Base-by-base conservation (phyloP, 2,113 vertebrate species). In the Poeciliopsis turrubarensis region DNA sequence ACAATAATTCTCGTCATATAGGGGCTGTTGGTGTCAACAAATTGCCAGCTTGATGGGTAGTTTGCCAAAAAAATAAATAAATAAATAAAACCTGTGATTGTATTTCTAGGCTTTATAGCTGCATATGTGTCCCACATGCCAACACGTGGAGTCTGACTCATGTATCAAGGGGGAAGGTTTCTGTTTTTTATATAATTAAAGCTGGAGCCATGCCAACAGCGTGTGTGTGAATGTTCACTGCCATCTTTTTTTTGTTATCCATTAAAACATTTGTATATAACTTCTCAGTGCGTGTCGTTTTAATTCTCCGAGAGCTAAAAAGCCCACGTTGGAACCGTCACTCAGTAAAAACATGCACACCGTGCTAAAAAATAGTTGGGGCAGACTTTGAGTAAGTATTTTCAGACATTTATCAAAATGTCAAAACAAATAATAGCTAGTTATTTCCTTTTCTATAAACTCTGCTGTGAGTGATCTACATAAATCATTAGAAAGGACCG, bases 191-290 rank as follows among this genome's bases (percentile, higher is more conserved):
- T 11, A 75, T 84, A 10, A 77, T 65, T 39, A 75, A 37, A 79
- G 64, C 73, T 73, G 77, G 76, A 86, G 77, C 66, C 71, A 82
- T 82, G 88, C 78, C 71, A 73, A 80, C 62, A 78, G 75, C 81
- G 76, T 77, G 81, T 85, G 86, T 91, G 85, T 85, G 68, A 62
- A 88, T 91, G 89, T 86, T 87, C 80, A 90, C 84, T 90, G 90
- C 81, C 79, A 88, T 88, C 76, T 81, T 91, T 94, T 80, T 91
- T 94, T 95, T 94, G 91, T 89, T 93, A 92, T 87, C 80, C 91
- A 94, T 94, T 94, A 94, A 37, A 94, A 93, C 77, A 89, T 94
- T 94, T 94, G 86, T 94, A 94, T 85, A 92, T 84, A 92, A 91
- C 0, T 60, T n/a, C n/a, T 30, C 63, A 60, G 34, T 54, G 65